A percentile compares a stretch with the other conserved stretches of the same genome.
These are phyloP conservation scores for Drosophila prolongata DNA, from an alignment of 2,888 invertebrate species.

Conservation along the genomic window DNA sequence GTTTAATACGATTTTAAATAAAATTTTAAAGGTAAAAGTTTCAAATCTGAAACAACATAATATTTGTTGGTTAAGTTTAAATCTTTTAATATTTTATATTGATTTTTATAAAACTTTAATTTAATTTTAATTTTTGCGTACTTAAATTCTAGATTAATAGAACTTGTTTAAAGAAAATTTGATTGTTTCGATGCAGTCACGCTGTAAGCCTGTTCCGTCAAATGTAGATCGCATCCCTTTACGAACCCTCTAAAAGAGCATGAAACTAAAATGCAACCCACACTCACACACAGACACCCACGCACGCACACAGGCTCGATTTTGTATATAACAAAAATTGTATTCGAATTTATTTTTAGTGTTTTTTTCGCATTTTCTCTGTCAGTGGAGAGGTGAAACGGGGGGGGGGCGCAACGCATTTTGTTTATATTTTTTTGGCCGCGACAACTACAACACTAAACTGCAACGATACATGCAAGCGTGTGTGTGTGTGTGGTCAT, in stretches of 20 bases:
- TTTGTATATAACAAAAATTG: constrained; percentile 70
- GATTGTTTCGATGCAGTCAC: not conserved
- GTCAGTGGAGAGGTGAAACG: not conserved
- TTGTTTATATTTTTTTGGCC: constrained; percentile 73
- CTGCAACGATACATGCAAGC: constrained; percentile 32
- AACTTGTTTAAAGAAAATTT: not conserved
- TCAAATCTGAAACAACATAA: too few species aligned
- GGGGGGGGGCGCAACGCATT: constrained; percentile 42
- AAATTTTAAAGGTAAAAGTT: too few species aligned
- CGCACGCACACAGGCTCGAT: constrained; percentile 37
- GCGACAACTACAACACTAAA: constrained; percentile 61
- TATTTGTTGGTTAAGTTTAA: too few species aligned
- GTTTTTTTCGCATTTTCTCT: constrained; percentile 46
- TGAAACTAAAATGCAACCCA: constrained; percentile 63
- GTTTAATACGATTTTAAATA: too few species aligned
- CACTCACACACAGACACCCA: constrained; percentile 16
- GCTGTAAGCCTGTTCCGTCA: not conserved
- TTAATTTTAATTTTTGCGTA: not conserved
- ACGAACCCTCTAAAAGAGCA: constrained; percentile 46
- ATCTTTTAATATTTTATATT: not conserved
- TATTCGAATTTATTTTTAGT: constrained; percentile 76
- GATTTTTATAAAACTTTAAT: not conserved
- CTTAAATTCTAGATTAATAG: not conserved
- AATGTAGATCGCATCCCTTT: constrained; percentile 49
- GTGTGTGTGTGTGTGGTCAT: constrained; percentile 61